phyloP scores from a whole-genome alignment of 2,888 invertebrate species.

The Pediacus dermestoides region DNA sequence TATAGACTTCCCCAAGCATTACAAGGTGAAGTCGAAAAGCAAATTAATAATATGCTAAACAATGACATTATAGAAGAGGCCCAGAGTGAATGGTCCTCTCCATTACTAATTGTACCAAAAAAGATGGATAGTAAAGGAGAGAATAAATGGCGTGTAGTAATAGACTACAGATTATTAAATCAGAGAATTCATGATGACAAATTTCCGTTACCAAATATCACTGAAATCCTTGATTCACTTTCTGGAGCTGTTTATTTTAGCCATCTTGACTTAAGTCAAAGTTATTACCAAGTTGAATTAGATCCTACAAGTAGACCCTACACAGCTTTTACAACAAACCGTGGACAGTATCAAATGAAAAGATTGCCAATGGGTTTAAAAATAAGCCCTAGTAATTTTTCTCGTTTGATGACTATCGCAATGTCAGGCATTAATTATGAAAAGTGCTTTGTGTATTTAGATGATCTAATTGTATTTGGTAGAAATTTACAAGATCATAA shows the following conservation, averaged over 20 bases:
- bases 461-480: neutral
- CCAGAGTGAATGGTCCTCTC: neutral
- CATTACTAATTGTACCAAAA: constrained; percentile 1
- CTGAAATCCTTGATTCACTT: constrained; percentile 3
- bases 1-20: constrained; percentile 1
- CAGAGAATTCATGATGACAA: constrained; percentile 2
- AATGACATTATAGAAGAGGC: constrained; percentile 5
- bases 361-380: neutral
- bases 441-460: neutral
- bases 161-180: constrained; percentile 1
- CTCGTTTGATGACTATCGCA: neutral
- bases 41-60: constrained; percentile 1
- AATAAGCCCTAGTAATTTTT: neutral
- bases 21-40: neutral
- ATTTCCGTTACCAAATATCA: constrained; percentile 1
- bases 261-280: constrained; percentile 4
- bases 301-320: neutral
- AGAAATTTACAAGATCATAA: constrained; percentile 1
- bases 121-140: neutral
- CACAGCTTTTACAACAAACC: neutral
- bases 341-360: neutral
- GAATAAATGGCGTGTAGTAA: constrained; percentile 3
- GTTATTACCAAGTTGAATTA: constrained; percentile 1
- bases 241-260: constrained; percentile 3
- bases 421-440: neutral